Conservation (phyloP, 1,140 invertebrate genomes). For the Heliothis subflexa region DNA sequence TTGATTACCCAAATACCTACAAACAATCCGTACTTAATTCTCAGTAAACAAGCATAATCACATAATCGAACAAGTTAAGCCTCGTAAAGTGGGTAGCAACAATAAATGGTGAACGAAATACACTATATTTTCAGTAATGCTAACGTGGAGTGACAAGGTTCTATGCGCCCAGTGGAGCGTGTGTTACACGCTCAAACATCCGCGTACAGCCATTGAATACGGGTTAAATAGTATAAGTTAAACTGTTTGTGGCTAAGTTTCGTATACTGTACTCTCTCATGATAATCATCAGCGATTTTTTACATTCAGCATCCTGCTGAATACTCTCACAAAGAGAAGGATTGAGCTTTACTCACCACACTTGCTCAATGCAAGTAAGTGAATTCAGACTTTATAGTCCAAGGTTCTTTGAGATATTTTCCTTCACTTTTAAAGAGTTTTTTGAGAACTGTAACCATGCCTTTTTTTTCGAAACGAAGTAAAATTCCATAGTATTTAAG, state of each 20-base stretch:
- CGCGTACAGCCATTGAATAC: conserved; percentile 15
- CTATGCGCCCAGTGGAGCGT: conserved; percentile 45
- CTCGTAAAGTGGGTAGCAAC: conserved; percentile 6
- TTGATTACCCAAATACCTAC: background rate
- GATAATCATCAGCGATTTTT: too few relatives aligned
- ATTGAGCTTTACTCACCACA: too few relatives aligned
- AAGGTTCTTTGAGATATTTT: too few relatives aligned
- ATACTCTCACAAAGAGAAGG: too few relatives aligned
- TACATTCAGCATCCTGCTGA: too few relatives aligned
- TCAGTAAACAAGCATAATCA: conserved; percentile 12
- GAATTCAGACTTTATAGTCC: too few relatives aligned
- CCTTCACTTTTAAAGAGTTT: too few relatives aligned
- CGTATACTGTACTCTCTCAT: background rate
- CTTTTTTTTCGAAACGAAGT: too few relatives aligned
- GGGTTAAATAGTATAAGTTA: background rate
- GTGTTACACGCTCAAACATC: conserved; percentile 47
- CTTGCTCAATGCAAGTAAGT: too few relatives aligned
- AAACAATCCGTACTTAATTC: conserved; percentile 10
- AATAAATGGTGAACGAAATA: conserved; percentile 47
- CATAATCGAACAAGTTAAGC: conserved; percentile 20
- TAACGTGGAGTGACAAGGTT: conserved; percentile 51
- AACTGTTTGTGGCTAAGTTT: background rate
- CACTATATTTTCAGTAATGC: conserved; percentile 32
- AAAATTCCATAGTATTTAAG: too few relatives aligned
- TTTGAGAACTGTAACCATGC: too few relatives aligned